Conservation (phyloP, 2,113 vertebrate species). For the Eurystomus gularis region DNA sequence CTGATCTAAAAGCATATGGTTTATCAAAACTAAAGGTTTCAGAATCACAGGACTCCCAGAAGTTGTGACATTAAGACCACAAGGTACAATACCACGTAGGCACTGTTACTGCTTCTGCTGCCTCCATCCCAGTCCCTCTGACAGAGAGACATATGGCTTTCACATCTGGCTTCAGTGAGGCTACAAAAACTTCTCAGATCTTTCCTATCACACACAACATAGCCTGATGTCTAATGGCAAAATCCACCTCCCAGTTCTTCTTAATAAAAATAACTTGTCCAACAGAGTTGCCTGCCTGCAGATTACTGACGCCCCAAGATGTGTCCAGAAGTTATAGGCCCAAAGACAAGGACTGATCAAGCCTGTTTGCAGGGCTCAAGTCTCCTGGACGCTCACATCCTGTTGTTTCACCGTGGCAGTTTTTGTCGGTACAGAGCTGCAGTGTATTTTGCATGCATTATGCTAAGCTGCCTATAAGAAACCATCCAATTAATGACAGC, state of each 20-base stretch:
- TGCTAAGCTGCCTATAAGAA: conserved; percentile 41
- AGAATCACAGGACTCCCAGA: background rate
- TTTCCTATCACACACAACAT: background rate
- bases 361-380: background rate
- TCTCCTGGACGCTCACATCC: background rate
- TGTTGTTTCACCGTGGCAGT: background rate
- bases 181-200: background rate
- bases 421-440: background rate
- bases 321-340: background rate
- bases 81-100: background rate
- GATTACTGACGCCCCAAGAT: accelerated
- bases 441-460: conserved; percentile 43
- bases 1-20: background rate
- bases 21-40: background rate
- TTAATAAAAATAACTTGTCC: background rate
- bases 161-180: background rate
- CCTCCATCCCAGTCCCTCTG: background rate
- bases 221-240: background rate
- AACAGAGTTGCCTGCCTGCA: background rate
- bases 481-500: conserved; percentile 56
- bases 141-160: background rate
- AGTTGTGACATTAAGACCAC: background rate
- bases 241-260: background rate
- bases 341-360: background rate
- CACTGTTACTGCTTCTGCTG: background rate